phyloP scores from a whole-genome alignment of 2,113 vertebrate species.

The Hymenochirus boettgeri region DNA sequence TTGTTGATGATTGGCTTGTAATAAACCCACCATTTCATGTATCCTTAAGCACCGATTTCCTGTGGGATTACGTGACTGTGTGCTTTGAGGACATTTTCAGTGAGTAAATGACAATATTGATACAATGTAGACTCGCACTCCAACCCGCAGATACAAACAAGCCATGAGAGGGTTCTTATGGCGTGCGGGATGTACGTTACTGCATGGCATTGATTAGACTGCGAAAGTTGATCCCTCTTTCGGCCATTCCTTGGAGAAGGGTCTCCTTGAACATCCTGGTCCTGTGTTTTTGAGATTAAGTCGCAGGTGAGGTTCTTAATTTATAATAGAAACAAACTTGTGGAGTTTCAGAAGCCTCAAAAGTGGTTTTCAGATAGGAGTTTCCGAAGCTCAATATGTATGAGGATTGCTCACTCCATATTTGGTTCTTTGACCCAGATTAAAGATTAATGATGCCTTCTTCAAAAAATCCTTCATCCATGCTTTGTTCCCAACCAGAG shows the following conservation, averaged over 20 bases:
- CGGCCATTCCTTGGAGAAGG: conserved; percentile 91
- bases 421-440: conserved; percentile 75
- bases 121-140: no score
- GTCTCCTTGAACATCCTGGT: conserved; percentile 61
- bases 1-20: no score
- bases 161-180: conserved; percentile 89
- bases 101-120: conserved; percentile 43
- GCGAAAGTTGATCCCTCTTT: conserved; percentile 80
- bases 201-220: conserved; percentile 83
- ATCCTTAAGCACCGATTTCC: conserved; percentile 83
- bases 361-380: no score
- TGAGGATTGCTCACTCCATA: conserved; percentile 84
- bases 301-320: conserved; percentile 81
- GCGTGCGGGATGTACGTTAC: conserved; percentile 84
- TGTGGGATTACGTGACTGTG: conserved; percentile 91
- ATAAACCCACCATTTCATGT: no score
- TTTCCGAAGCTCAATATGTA: conserved; percentile 89
- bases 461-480: conserved; percentile 66
- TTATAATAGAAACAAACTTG: conserved; percentile 84
- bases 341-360: conserved; percentile 82
- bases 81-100: conserved; percentile 81
- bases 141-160: conserved; percentile 74
- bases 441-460: conserved; percentile 80
- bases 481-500: not conserved
- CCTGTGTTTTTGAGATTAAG: conserved; percentile 57